Evolutionary conservation across 2,113 vertebrate genomes (phyloP), one percentile per base, ranked within the genome.

Genomic region (Alouatta palliata): DNA sequence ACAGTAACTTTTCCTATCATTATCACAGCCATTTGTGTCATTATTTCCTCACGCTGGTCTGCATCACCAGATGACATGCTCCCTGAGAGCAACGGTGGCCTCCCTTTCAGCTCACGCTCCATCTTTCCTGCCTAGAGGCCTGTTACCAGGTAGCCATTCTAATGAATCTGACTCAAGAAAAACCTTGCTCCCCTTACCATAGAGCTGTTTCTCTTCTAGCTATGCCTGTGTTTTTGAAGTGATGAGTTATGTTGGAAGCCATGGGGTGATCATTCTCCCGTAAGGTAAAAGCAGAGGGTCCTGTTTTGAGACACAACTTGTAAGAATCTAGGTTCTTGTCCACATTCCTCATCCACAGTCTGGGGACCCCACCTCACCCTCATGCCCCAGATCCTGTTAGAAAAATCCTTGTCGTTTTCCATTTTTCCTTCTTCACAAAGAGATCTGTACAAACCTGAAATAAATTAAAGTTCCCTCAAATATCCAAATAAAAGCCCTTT

Each of bases 401-500:
- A 25, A 83, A 86, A 82, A 52, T 8, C 6, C 32, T 52, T 64
- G 47, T 21, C 21, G 6, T 1, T 49, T 49, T 56, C 32, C 87
- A 45, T 5, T 30, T 61, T 71, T 54, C 5, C 30, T 84, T 66
- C 17, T 27, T 87, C 27, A 70, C 3, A 25, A 54, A 47, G n/a
- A 94, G 13, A 84, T 47, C 2, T 40, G 68, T 30, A 20, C 40
- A 91, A 77, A 80, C 54, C n/a, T 70, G 56, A 83, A 17, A 85
- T 27, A 84, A 87, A 61, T 86, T 47, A 54, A 94, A 83, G 68
- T 70, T 76, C 25, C 16, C 20, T 91, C 40, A 68, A 73, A 47
- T 90, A 8, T 19, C 20, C 27, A 54, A 49, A 68, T 75, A 52
- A 88, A 84, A 91, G 10, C 16, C 17, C 58, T 56, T 73, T 43